A percentile compares a stretch with the other conserved stretches of the same genome.
Evolutionary conservation across 1,140 invertebrate species (phyloP).

Genomic region (Conopomorpha cramerella): DNA sequence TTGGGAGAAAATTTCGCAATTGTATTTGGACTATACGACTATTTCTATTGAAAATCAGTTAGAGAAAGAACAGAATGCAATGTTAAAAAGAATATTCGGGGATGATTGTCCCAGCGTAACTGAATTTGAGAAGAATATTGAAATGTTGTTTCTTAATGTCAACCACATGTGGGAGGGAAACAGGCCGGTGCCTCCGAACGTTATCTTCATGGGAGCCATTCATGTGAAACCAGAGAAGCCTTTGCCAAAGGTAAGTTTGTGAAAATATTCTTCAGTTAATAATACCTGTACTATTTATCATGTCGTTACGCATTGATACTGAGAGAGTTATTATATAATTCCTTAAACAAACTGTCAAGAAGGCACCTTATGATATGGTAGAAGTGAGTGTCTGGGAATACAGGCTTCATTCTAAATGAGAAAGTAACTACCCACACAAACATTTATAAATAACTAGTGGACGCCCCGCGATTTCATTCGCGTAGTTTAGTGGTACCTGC

Average conservation of each 20-base stretch:
- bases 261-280: too few species aligned
- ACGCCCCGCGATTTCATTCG: too few species aligned
- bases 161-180: slow-evolving; percentile 30
- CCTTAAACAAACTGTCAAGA: too few species aligned
- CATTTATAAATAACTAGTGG: too few species aligned
- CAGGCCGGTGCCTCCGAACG: slow-evolving; percentile 27
- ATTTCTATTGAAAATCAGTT: slow-evolving; percentile 11
- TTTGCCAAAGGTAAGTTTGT: slow-evolving; percentile 2
- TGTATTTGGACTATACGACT: slow-evolving; percentile 1
- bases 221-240: slow-evolving; percentile 15
- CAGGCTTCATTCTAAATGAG: too few species aligned
- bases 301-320: too few species aligned
- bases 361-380: too few species aligned
- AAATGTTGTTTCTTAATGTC: slow-evolving; percentile 44
- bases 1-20: background rate
- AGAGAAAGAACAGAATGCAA: slow-evolving; percentile 12
- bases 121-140: slow-evolving; percentile 36
- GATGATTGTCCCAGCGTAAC: slow-evolving; percentile 19
- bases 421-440: too few species aligned
- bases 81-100: slow-evolving; percentile 32
- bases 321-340: too few species aligned
- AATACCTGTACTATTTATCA: too few species aligned
- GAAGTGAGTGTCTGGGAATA: too few species aligned
- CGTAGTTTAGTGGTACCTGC: too few species aligned
- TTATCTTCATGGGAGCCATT: slow-evolving; percentile 37